These are phyloP conservation scores for Teleopsis dalmanni DNA, from an alignment of 1,140 invertebrate species.

Conservation along the genomic window DNA sequence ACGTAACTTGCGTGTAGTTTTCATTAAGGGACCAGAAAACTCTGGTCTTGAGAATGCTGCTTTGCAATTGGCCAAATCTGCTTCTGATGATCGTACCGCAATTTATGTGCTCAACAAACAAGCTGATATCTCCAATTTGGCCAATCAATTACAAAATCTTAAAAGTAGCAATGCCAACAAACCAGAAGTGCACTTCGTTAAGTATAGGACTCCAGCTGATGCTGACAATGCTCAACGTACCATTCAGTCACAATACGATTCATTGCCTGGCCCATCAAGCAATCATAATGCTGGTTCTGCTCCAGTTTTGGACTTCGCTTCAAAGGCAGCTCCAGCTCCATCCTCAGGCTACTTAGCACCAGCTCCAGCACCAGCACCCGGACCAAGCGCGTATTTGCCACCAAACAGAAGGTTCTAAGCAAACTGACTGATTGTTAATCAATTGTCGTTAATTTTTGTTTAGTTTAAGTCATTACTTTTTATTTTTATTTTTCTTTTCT, in stretches of 20 bases:
- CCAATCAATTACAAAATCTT: constrained; percentile 25
- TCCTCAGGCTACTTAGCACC: too few relatives aligned
- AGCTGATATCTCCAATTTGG: constrained; percentile 31
- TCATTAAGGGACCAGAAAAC: constrained; percentile 39
- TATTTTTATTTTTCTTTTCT: constrained; percentile 1
- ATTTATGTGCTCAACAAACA: constrained; percentile 38
- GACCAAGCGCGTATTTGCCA: constrained; percentile 15
- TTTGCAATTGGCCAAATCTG: constrained; percentile 30
- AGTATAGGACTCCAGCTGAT: constrained; percentile 15
- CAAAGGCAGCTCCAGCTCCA: constrained; percentile 6
- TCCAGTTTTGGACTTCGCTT: constrained; percentile 14
- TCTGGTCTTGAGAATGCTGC: constrained; percentile 32
- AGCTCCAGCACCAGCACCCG: not conserved
- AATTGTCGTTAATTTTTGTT: constrained; percentile 15
- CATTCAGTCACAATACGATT: constrained; percentile 16
- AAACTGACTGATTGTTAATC: constrained; percentile 10
- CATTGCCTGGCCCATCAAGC: constrained; percentile 9
- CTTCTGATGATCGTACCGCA: constrained; percentile 32
- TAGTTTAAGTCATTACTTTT: constrained; percentile 9
- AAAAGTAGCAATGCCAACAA: constrained; percentile 21
- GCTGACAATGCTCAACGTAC: constrained; percentile 17
- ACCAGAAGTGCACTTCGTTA: constrained; percentile 18
- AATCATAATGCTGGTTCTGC: constrained; percentile 10
- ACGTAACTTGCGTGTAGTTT: constrained; percentile 31
- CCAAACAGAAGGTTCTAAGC: constrained; percentile 14